A percentile compares a stretch with the other conserved stretches of the same genome.
Conservation (phyloP, 2,888 invertebrate genomes). For the Agrenia bidenticulata region DNA sequence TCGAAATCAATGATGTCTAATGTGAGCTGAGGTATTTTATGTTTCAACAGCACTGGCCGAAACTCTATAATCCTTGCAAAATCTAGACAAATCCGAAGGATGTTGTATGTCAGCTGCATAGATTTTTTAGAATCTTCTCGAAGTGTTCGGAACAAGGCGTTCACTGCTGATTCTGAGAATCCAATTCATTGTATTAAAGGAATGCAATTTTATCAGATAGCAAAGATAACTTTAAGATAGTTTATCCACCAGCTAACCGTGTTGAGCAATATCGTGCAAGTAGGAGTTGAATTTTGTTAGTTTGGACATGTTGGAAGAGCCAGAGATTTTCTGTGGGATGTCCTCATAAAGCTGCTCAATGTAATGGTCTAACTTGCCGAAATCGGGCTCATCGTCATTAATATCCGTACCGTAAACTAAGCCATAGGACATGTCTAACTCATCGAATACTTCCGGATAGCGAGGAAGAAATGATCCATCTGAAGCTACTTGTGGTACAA, state of each 20-base stretch:
- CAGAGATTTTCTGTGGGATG: conserved; percentile 29
- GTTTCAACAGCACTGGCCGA: conserved; percentile 31
- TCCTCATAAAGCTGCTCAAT: conserved; percentile 45
- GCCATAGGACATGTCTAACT: conserved; percentile 18
- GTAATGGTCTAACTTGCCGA: conserved; percentile 34
- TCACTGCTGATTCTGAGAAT: conserved; percentile 34
- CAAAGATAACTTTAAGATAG: conserved; percentile 3
- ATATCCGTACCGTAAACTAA: neutral
- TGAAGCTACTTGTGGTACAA: conserved; percentile 22
- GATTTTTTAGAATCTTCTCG: conserved; percentile 36
- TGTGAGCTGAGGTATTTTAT: conserved; percentile 25
- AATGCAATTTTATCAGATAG: too few species aligned
- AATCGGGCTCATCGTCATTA: conserved; percentile 23
- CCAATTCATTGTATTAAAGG: neutral
- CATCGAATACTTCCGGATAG: conserved; percentile 42
- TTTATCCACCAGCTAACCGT: conserved; percentile 26
- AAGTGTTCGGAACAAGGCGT: conserved; percentile 40
- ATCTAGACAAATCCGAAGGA: conserved; percentile 33
- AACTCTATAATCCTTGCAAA: conserved; percentile 37
- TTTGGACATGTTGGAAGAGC: conserved; percentile 22
- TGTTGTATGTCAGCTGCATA: conserved; percentile 25
- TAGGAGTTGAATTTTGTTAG: conserved; percentile 30
- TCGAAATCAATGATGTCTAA: conserved; percentile 37
- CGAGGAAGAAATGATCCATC: conserved; percentile 43
- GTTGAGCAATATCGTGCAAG: conserved; percentile 28